Percentiles rank a stretch among this genome's conserved stretches.
phyloP scores from a whole-genome alignment of 2,888 invertebrate species.

The Cantharis rufa region DNA sequence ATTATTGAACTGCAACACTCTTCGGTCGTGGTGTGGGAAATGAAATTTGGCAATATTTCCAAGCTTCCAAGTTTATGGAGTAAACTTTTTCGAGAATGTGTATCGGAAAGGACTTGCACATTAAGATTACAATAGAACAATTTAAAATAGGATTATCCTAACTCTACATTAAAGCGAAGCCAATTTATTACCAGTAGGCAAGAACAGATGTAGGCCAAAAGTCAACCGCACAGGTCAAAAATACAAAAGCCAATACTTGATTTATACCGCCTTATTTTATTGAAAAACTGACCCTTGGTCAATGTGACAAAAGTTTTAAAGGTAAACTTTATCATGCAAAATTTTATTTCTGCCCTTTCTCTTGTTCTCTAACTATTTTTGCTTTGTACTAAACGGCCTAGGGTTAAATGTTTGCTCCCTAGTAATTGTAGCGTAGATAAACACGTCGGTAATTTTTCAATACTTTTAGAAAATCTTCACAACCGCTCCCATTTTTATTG shows the following conservation, averaged over 20 bases:
- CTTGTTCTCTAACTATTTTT: slow-evolving; percentile 43
- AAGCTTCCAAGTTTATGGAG: not conserved
- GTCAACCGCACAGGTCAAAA: slow-evolving; percentile 51
- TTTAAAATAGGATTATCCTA: slow-evolving; percentile 39
- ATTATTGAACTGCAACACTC: not conserved
- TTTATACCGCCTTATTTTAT: slow-evolving; percentile 52
- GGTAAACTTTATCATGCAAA: slow-evolving; percentile 50
- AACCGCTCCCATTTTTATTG: slow-evolving; percentile 28
- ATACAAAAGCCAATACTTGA: slow-evolving; percentile 52
- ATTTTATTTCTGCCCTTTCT: slow-evolving; percentile 47
- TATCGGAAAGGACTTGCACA: slow-evolving; percentile 29
- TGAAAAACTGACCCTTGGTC: slow-evolving; percentile 49
- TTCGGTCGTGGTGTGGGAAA: slow-evolving; percentile 17
- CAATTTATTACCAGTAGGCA: slow-evolving; percentile 46
- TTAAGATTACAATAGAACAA: slow-evolving; percentile 36
- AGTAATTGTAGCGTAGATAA: slow-evolving; percentile 55
- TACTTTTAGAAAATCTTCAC: slow-evolving; percentile 30
- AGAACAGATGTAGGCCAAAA: slow-evolving; percentile 57
- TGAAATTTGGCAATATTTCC: slow-evolving; percentile 13
- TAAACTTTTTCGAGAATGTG: slow-evolving; percentile 12
- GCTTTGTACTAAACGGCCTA: slow-evolving; percentile 47
- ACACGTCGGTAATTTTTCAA: slow-evolving; percentile 56
- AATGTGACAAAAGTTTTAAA: slow-evolving; percentile 42
- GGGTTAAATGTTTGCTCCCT: slow-evolving; percentile 56
- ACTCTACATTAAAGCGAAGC: slow-evolving; percentile 34